These are phyloP conservation scores for Amia ocellicauda DNA, from an alignment of 2,113 vertebrate species.

Conservation along the genomic window DNA sequence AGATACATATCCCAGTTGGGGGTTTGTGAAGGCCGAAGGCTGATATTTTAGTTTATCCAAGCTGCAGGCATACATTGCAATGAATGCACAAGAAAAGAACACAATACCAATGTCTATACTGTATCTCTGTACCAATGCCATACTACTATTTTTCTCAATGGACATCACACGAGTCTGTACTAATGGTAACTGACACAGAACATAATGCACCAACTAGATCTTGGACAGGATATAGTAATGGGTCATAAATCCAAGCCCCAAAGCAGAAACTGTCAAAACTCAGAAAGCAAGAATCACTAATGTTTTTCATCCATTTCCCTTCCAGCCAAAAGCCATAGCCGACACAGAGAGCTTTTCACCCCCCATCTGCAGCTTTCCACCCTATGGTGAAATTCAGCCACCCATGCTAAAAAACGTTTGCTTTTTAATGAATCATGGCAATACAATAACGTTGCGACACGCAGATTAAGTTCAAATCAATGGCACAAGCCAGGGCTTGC, in stretches of 20 bases:
- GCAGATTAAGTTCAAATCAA: constrained; percentile 76
- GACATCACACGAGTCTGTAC: constrained; percentile 71
- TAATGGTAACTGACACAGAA: constrained; percentile 86
- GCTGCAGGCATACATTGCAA: constrained; percentile 70
- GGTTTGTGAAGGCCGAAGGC: constrained; percentile 27
- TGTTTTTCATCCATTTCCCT: constrained; percentile 67
- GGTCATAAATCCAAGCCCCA: constrained; percentile 76
- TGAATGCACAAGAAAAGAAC: constrained; percentile 69
- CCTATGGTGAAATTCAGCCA: constrained; percentile 59
- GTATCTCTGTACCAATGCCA: constrained; percentile 45
- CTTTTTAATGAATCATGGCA: constrained; percentile 83
- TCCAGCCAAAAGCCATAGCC: constrained; percentile 53
- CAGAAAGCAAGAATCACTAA: constrained; percentile 70
- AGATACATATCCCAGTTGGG: constrained; percentile 55
- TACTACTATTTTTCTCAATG: constrained; percentile 68
- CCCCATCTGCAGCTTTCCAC: constrained; percentile 42
- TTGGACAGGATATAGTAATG: constrained; percentile 73
- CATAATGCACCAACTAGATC: constrained; percentile 82
- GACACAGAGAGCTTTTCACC: constrained; percentile 42
- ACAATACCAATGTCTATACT: constrained; percentile 57
- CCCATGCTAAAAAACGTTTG: constrained; percentile 74
- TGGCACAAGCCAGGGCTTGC: constrained; percentile 46
- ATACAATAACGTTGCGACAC: constrained; percentile 65
- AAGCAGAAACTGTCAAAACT: constrained; percentile 76
- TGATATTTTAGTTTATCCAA: constrained; percentile 51